These are phyloP conservation scores for Penaeus vannamei DNA, from an alignment of 1,140 invertebrate species.

Conservation along the genomic window DNA sequence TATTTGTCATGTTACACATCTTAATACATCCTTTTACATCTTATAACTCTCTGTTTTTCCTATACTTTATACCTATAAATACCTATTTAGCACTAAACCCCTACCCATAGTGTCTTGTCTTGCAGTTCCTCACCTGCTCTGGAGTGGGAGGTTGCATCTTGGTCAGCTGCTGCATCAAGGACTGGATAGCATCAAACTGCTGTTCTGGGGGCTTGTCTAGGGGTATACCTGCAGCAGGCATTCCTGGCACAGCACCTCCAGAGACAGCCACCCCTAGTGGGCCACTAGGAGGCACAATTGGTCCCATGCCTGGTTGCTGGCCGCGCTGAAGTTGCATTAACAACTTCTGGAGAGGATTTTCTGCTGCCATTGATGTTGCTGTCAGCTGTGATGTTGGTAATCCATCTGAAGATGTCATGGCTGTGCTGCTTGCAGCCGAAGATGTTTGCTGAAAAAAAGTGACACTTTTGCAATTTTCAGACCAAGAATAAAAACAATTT, in stretches of 20 bases:
- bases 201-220: constrained; percentile 50
- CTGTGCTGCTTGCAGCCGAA: constrained; percentile 47
- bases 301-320: constrained; percentile 50
- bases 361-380: constrained; percentile 58
- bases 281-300: constrained; percentile 19
- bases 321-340: constrained; percentile 62
- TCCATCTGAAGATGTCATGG: constrained; percentile 39
- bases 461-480: background rate
- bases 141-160: constrained; percentile 60
- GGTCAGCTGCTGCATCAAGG: constrained; percentile 68
- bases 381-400: constrained; percentile 48
- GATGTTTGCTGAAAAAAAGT: constrained; percentile 53
- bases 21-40: background rate
- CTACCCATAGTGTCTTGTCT: background rate
- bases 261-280: constrained; percentile 2
- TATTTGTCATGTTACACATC: background rate
- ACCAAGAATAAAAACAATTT: background rate
- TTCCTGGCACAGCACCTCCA: background rate
- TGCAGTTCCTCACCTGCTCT: constrained; percentile 49
- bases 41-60: background rate
- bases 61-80: background rate
- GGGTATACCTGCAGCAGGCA: constrained; percentile 14
- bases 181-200: constrained; percentile 68
- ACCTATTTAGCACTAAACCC: background rate
- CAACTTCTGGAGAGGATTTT: constrained; percentile 64